A percentile compares a stretch with the other conserved stretches of the same genome.
Evolutionary conservation across 2,797 vertebrate genomes (phyloP).

Genomic region (Pipistrellus nathusii): DNA sequence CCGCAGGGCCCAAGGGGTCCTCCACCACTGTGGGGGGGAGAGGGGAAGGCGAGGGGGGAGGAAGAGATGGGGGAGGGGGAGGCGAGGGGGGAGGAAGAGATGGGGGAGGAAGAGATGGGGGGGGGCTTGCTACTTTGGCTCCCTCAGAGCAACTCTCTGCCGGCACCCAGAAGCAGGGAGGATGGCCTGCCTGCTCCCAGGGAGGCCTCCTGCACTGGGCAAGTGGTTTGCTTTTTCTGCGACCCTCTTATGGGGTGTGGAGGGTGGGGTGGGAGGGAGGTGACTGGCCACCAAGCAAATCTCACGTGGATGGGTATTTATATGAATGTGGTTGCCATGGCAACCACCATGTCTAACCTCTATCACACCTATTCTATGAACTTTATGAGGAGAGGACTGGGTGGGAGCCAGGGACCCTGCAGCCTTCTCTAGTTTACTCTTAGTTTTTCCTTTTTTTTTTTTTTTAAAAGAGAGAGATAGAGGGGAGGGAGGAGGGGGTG

Average conservation of each 20-base stretch:
- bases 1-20: not conserved
- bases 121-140: not conserved
- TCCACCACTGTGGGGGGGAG: not conserved
- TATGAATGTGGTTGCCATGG: conserved; percentile 57
- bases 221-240: not conserved
- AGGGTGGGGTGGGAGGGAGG: not conserved
- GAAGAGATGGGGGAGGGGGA: fast-evolving
- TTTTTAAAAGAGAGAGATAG: too few species aligned
- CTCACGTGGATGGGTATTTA: not conserved
- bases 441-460: too few species aligned
- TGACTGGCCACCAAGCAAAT: not conserved
- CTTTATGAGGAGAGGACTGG: not conserved
- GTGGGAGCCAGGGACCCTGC: not conserved
- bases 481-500: too few species aligned
- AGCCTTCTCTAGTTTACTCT: not conserved
- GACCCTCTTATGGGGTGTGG: not conserved
- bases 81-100: too few species aligned
- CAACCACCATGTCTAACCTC: conserved; percentile 30
- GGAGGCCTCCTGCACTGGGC: not conserved
- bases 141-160: not conserved
- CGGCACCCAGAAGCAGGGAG: not conserved
- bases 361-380: not conserved
- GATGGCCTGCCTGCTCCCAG: not conserved
- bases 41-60: too few species aligned
- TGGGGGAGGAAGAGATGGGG: too few species aligned